These are phyloP conservation scores for Indicator maculatus DNA, from an alignment of 2,113 vertebrate species.

Conservation along the genomic window DNA sequence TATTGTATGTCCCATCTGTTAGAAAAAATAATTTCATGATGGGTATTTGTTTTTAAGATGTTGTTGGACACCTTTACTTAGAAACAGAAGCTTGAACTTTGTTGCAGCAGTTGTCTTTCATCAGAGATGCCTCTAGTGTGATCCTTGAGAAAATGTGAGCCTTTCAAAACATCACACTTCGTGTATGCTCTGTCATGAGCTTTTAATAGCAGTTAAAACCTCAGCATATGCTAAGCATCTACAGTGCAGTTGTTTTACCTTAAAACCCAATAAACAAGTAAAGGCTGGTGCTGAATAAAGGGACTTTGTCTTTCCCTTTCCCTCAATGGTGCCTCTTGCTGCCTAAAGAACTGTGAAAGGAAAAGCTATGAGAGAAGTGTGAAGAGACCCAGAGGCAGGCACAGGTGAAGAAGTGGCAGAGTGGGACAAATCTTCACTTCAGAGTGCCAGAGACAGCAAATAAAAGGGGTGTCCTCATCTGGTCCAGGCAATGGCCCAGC, in stretches of 20 bases:
- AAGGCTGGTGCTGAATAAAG: not conserved
- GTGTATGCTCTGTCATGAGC: not conserved
- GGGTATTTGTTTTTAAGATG: not conserved
- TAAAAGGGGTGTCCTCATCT: not conserved
- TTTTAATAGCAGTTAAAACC: not conserved
- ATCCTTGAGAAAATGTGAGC: not conserved
- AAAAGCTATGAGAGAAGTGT: not conserved
- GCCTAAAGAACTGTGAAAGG: not conserved
- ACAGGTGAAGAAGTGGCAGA: not conserved
- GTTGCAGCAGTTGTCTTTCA: not conserved
- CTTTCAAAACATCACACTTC: not conserved
- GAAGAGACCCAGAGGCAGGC: not conserved
- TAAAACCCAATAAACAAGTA: not conserved
- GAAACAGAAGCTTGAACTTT: not conserved
- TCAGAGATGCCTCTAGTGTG: not conserved
- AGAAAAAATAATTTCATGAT: rapidly evolving
- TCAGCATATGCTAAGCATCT: not conserved
- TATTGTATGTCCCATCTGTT: not conserved
- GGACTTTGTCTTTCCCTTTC: not conserved
- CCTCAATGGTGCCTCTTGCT: not conserved
- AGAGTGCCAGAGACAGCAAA: not conserved
- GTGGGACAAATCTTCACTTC: not conserved
- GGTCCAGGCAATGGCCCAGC: not conserved
- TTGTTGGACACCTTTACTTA: not conserved
- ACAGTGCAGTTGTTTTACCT: not conserved